phyloP scores from a whole-genome alignment of 2,888 invertebrate species.

The Phaedon cochleariae region DNA sequence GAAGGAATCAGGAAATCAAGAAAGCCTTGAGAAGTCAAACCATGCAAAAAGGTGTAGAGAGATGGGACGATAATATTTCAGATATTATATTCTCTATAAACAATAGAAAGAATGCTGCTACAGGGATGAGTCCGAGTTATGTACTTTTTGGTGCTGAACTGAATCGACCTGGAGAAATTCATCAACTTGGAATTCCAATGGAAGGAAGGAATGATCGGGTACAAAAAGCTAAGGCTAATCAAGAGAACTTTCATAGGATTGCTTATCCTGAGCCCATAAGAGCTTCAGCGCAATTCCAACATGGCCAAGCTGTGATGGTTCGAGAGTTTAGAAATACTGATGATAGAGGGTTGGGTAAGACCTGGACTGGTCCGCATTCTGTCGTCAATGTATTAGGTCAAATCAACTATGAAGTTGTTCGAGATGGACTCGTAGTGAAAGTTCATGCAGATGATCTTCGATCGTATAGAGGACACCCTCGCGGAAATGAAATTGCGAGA shows the following conservation, averaged over 20 bases:
- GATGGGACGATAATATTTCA: not conserved
- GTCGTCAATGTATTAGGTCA: not conserved
- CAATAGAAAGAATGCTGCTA: not conserved
- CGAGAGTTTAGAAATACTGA: not conserved
- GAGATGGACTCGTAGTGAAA: not conserved
- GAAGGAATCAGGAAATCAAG: not conserved
- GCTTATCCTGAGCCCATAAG: not conserved
- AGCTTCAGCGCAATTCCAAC: not conserved
- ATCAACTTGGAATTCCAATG: not conserved
- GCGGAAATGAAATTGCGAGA: not conserved
- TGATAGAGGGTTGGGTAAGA: not conserved
- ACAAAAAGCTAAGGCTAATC: not conserved
- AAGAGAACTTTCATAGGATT: not conserved
- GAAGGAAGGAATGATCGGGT: not conserved
- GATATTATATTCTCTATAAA: not conserved
- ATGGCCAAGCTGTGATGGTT: not conserved
- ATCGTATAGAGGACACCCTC: not conserved
- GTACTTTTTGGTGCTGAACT: not conserved
- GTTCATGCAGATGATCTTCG: not conserved
- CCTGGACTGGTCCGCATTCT: not conserved
- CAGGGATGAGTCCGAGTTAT: not conserved
- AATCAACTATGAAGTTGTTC: not conserved
- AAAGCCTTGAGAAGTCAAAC: not conserved
- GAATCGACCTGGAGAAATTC: not conserved
- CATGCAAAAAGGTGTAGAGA: not conserved